Evolutionary conservation across 1,140 invertebrate species (phyloP), one percentile per base, ranked within the genome.

Genomic region (Drosophila cardini): DNA sequence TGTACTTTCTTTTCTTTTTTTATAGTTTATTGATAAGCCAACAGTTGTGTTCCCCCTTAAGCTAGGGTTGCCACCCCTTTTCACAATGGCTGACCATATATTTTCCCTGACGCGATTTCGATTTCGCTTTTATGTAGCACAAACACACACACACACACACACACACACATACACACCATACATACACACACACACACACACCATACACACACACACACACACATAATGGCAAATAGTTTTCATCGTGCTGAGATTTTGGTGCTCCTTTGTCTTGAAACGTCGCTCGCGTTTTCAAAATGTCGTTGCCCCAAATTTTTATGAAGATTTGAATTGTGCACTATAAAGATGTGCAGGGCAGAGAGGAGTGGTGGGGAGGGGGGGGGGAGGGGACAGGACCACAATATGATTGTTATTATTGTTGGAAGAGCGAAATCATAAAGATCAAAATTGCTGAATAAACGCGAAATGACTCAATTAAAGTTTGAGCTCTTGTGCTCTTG

Each of bases 1-100:
- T 38, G 7, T 45, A 6, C 8, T 32, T 32, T 50, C 15, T 36
- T 30, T 38, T 57, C 68, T 53, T 72, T 64, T 84, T 86, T 87
- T 87, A 87, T 87, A 87, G 84, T 89, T 87, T 89, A 87, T 87
- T 87, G 83, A 89, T 87, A 87, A 87, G 84, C 84, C 83, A 68
- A 87, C 61, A 71, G 67, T 57, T 56, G 61, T 55, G 60, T 50
- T 56, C 48, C 64, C 60, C 46, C 26, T 52, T 61, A 46, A 52
- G 50, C 68, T 82, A 72, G 78, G 79, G 78, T 71, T 72, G 80
- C 55, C 76, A 70, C 72, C 83, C 83, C 53, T 55, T 71, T 26
- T 68, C 32, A 21, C 55, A 67, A 63, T 45, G 60, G 36, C 53
- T 56, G 30, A 48, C 72, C 52, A 40, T 67, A 82, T 82, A 72